Evolutionary conservation across 2,888 invertebrate genomes (phyloP).

Genomic region (Ischnura elegans): DNA sequence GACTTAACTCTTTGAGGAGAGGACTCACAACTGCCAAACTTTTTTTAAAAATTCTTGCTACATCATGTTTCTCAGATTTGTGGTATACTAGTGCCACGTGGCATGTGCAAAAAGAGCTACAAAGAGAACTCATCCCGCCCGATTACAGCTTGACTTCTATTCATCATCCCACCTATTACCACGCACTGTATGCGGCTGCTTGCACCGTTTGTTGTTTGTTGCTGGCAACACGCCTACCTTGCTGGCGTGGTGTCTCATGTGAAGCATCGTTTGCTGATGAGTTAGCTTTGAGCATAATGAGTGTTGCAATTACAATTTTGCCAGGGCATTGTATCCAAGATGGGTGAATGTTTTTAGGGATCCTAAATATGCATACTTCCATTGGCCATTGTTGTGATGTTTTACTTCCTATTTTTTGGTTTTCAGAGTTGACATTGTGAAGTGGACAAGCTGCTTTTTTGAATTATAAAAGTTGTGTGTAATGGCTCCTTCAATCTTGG

Average conservation of each 20-base stretch:
- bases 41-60: not conserved
- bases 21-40: conserved; percentile 4
- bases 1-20: not conserved
- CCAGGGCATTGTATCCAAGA: conserved; percentile 12
- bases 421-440: conserved; percentile 28
- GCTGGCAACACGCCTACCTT: not conserved
- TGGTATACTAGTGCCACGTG: not conserved
- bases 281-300: conserved; percentile 14
- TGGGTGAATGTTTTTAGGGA: conserved; percentile 28
- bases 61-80: not conserved
- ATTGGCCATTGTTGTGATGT: conserved; percentile 54
- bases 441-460: conserved; percentile 27
- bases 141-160: not conserved
- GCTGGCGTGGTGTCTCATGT: not conserved
- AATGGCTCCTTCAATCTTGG: conserved; percentile 47
- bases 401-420: conserved; percentile 48
- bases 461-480: conserved; percentile 20
- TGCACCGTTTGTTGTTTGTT: not conserved
- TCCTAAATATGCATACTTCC: conserved; percentile 28
- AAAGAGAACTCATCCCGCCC: not conserved
- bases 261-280: conserved; percentile 4
- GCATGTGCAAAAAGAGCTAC: not conserved
- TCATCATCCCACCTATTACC: not conserved
- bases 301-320: conserved; percentile 22
- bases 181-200: not conserved